phyloP scores from a whole-genome alignment of 2,888 invertebrate genomes.

The Netelia virgata region DNA sequence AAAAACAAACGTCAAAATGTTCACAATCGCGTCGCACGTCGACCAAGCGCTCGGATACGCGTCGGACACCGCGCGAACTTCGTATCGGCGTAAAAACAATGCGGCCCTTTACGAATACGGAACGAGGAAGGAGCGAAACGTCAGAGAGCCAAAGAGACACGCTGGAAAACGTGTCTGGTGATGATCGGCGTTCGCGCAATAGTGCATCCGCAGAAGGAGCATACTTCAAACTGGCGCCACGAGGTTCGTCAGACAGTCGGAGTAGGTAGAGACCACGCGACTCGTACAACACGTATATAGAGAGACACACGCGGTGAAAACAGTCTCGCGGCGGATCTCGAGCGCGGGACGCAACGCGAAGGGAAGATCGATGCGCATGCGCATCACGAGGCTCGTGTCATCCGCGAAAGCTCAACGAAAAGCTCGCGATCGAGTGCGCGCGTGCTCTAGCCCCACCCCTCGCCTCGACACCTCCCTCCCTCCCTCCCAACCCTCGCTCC shows the following conservation, averaged over 20 bases:
- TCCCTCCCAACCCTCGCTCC: background rate
- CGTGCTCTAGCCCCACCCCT: slow-evolving; percentile 29
- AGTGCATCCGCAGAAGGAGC: slow-evolving; percentile 84
- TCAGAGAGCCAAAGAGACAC: background rate
- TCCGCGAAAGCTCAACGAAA: slow-evolving; percentile 66
- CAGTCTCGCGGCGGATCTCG: slow-evolving; percentile 42
- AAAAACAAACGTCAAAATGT: no score
- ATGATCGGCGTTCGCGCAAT: slow-evolving; percentile 71
- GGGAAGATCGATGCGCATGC: slow-evolving; percentile 58
- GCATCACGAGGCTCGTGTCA: slow-evolving; percentile 57
- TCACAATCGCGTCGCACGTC: background rate
- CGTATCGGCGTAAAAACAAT: background rate
- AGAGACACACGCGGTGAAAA: slow-evolving; percentile 56
- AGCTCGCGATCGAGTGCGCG: slow-evolving; percentile 47
- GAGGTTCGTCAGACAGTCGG: slow-evolving; percentile 77
- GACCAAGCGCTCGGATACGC: background rate
- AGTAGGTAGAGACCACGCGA: slow-evolving; percentile 72
- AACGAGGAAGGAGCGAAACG: slow-evolving; percentile 10
- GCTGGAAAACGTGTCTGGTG: slow-evolving; percentile 57
- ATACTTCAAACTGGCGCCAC: slow-evolving; percentile 84
- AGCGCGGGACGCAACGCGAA: slow-evolving; percentile 30
- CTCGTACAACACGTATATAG: slow-evolving; percentile 22
- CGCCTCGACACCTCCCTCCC: background rate
- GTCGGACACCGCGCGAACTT: background rate
- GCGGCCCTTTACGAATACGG: background rate